Evolutionary conservation across 2,888 invertebrate species (phyloP), one percentile per base, ranked within the genome.

Genomic region (Bruchidius siliquastri): DNA sequence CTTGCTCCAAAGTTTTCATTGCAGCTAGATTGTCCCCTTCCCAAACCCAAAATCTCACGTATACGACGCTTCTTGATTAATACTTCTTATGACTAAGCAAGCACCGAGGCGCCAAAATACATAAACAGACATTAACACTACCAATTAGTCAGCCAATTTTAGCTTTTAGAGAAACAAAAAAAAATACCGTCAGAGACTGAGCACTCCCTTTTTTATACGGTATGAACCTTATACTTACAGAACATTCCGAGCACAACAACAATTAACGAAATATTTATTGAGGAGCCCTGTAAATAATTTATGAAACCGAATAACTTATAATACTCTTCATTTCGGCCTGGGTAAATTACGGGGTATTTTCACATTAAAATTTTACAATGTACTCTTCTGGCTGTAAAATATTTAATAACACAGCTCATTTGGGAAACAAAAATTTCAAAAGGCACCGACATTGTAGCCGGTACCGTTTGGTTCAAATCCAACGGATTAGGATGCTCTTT

Each of bases 361-460:
- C 49, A 49, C 49, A 49, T 49, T 49, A 49, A 49, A 49, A 49
- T 49, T 49, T 49, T 49, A 49, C 49, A 49, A 49, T 49, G 49
- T 49, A 49, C 73, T 70, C 73, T 70, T n/a, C 32, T 71, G 70
- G 71, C 71, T 73, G 71, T 73, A 73, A 68, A 71, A 71, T 71
- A 71, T 71, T 71, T 68, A 49, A 73, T 72, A 72, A 72, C 69
- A 72, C 72, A 72, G 72, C 69, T 72, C 68, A 73, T 73, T 71
- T 68, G 32, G 68, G 71, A 70, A 67, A 22, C 26, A 73, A 73
- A 71, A 49, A 49, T 49, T 49, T 49, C 49, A 49, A 49, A 49
- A 49, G 49, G 18, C 18, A 49, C 49, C 49, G 49, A 18, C 49
- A 8, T 8, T 49, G 49, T 18, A 18, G 49, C 49, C 49, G 49